Percentiles rank a stretch among this genome's conserved stretches.
Conservation (phyloP, 2,113 vertebrate species). For the Chloebia gouldiae region DNA sequence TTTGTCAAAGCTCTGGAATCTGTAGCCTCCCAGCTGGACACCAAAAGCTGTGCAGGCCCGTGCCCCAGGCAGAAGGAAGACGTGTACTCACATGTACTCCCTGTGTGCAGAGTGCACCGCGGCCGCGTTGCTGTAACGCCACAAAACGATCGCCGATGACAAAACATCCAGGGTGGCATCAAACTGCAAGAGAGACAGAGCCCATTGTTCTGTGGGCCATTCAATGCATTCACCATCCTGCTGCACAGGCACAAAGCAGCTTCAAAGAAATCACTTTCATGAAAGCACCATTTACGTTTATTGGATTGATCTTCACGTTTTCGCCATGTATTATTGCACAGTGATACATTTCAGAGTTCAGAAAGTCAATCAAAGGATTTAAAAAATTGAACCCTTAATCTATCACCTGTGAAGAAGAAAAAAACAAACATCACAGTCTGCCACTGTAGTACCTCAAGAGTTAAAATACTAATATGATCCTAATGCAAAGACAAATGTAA, state of each 20-base stretch:
- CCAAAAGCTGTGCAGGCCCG: not conserved
- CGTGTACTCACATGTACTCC: conserved; percentile 92
- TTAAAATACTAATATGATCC: not conserved
- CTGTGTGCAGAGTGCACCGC: conserved; percentile 96
- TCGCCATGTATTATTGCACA: not conserved
- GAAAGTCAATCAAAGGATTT: not conserved
- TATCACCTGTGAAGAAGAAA: not conserved
- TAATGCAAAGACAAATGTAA: not conserved
- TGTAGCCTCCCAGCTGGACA: not conserved
- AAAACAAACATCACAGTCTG: not conserved
- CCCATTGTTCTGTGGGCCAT: not conserved
- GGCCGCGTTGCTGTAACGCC: conserved; percentile 98
- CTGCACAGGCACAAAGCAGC: not conserved
- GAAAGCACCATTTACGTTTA: not conserved
- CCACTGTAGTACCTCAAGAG: not conserved
- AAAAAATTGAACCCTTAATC: not conserved
- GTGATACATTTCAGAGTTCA: not conserved
- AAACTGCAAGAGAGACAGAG: conserved; percentile 80
- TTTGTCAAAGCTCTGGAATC: not conserved
- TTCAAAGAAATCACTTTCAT: not conserved
- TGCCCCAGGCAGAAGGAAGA: not conserved
- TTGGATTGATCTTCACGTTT: not conserved
- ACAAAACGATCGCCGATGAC: conserved; percentile 93
- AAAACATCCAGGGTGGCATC: conserved; percentile 94
- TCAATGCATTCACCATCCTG: not conserved